These are phyloP conservation scores for Sycophila texana DNA, from an alignment of 2,888 invertebrate genomes.

Conservation along the genomic window DNA sequence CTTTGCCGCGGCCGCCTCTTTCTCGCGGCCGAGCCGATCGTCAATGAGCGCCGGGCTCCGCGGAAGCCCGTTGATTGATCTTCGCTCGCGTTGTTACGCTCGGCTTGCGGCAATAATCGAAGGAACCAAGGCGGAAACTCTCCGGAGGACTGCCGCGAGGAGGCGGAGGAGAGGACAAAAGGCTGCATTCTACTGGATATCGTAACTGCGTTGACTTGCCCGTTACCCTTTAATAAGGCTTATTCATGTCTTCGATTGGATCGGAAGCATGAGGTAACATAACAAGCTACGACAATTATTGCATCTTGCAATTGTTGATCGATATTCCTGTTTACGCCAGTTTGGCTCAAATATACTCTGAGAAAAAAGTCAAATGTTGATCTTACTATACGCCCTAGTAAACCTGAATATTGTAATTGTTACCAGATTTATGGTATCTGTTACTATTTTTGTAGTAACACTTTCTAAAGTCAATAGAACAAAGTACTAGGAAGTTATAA, in stretches of 20 bases:
- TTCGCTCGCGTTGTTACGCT: constrained; percentile 64
- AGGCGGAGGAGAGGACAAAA: neutral
- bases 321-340: neutral
- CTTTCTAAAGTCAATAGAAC: too few species aligned
- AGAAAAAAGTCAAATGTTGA: too few species aligned
- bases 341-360: too few species aligned
- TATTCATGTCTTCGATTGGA: constrained; percentile 10
- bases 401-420: too few species aligned
- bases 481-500: too few species aligned
- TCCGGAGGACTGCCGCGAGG: neutral
- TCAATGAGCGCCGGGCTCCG: constrained; percentile 54
- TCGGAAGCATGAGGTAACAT: constrained; percentile 30
- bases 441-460: too few species aligned
- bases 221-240: constrained; percentile 32
- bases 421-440: too few species aligned
- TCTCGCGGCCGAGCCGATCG: neutral
- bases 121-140: constrained; percentile 63
- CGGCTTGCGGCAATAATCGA: constrained; percentile 64
- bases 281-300: neutral
- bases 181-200: neutral
- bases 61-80: constrained; percentile 59
- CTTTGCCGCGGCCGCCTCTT: constrained; percentile 2
- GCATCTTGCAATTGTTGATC: neutral
- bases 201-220: constrained; percentile 24
- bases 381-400: too few species aligned